A percentile compares a stretch with the other conserved stretches of the same genome.
Evolutionary conservation across 2,113 vertebrate genomes (phyloP).

Genomic region (Prinia subflava): DNA sequence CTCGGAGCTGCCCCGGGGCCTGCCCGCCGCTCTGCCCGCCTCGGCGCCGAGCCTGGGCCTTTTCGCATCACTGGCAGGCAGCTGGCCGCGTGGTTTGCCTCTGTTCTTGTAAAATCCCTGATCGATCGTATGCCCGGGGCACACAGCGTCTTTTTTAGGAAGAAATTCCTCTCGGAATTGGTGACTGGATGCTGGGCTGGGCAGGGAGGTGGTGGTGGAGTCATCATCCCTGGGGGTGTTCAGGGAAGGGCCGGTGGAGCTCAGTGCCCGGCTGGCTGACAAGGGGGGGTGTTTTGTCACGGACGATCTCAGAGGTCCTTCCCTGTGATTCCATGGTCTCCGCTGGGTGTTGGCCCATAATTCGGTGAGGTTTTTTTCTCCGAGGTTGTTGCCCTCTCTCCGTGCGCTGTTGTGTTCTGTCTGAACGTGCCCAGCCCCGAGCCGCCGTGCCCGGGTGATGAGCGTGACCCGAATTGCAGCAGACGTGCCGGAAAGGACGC

Average conservation of each 20-base stretch:
- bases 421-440: neutral
- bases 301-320: neutral
- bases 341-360: accelerated
- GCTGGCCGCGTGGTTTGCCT: neutral
- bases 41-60: accelerated
- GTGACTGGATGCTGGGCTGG: accelerated
- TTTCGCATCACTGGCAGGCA: accelerated
- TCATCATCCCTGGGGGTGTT: accelerated
- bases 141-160: neutral
- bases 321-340: accelerated
- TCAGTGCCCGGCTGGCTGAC: neutral
- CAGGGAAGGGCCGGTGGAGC: neutral
- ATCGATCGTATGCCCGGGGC: accelerated
- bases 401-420: accelerated
- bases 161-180: neutral
- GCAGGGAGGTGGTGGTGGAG: neutral
- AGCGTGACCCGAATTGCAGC: neutral
- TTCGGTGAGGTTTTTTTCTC: neutral
- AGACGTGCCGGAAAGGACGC: neutral
- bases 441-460: neutral
- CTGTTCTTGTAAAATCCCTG: neutral
- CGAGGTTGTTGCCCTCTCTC: accelerated
- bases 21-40: neutral
- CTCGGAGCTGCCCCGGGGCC: too few relatives aligned
- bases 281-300: accelerated